A percentile compares a stretch with the other conserved stretches of the same genome.
These are phyloP conservation scores for Theocolax elegans DNA, from an alignment of 1,140 invertebrate genomes.

Conservation along the genomic window DNA sequence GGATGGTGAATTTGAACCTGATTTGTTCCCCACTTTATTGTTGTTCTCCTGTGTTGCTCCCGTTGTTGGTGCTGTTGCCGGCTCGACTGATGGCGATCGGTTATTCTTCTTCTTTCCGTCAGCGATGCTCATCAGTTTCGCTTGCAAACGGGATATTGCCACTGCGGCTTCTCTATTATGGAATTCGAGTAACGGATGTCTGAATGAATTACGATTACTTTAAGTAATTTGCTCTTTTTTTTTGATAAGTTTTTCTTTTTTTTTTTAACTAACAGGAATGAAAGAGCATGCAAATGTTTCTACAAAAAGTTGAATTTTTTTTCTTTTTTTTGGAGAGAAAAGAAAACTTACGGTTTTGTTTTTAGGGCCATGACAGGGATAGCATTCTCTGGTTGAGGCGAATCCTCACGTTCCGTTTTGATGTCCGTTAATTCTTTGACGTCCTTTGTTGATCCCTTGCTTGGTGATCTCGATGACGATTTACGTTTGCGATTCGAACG, in stretches of 20 bases:
- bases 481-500: conserved; percentile 62
- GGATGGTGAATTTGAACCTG: conserved; percentile 57
- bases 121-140: conserved; percentile 72
- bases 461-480: conserved; percentile 62
- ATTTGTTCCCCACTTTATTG: conserved; percentile 55
- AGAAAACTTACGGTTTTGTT: conserved; percentile 65
- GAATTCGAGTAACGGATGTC: conserved; percentile 28
- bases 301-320: no score
- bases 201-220: conserved; percentile 21
- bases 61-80: no score
- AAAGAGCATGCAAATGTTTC: no score
- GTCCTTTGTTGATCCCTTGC: conserved; percentile 58
- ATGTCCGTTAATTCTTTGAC: conserved; percentile 57
- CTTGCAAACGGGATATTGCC: conserved; percentile 71
- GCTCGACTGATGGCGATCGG: conserved; percentile 56
- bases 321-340: no score
- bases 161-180: conserved; percentile 64
- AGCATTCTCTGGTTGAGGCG: conserved; percentile 61
- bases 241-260: no score
- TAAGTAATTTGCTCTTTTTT: no score
- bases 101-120: conserved; percentile 66
- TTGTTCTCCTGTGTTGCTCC: conserved; percentile 44
- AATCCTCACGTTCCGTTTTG: conserved; percentile 62
- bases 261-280: no score
- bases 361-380: conserved; percentile 63